Evolutionary conservation across 2,888 invertebrate species (phyloP).

Genomic region (Bimastos eiseni): DNA sequence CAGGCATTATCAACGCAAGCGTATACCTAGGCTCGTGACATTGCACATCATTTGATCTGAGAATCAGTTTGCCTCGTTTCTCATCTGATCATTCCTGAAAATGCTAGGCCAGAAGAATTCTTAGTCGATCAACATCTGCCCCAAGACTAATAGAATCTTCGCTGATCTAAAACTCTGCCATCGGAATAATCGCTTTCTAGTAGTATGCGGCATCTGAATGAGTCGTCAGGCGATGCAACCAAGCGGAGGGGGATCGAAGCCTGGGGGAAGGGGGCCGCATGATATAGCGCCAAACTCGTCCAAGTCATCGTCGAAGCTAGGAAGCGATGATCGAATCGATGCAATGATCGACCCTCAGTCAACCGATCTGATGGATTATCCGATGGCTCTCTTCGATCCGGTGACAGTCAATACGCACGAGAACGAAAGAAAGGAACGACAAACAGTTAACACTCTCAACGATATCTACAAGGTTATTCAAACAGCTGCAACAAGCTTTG

Average conservation of each 20-base stretch:
- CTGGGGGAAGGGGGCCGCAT: background rate
- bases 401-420: slow-evolving; percentile 14
- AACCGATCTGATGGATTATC: background rate
- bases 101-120: background rate
- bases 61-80: background rate
- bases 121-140: background rate
- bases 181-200: background rate
- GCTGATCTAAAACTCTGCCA: background rate
- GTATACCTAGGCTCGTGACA: no score
- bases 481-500: background rate
- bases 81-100: background rate
- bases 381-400: slow-evolving; percentile 20
- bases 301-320: background rate
- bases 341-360: background rate
- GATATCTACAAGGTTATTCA: slow-evolving; percentile 1
- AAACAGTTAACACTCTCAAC: slow-evolving; percentile 14
- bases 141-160: background rate
- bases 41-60: background rate
- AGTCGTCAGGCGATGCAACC: background rate
- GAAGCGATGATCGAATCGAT: slow-evolving; percentile 5
- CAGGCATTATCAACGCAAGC: no score
- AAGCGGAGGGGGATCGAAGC: background rate
- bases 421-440: slow-evolving; percentile 13
- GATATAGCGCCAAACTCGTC: background rate
- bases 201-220: background rate